Base-by-base conservation (phyloP, 2,113 vertebrate genomes). In the Pluvialis apricaria region DNA sequence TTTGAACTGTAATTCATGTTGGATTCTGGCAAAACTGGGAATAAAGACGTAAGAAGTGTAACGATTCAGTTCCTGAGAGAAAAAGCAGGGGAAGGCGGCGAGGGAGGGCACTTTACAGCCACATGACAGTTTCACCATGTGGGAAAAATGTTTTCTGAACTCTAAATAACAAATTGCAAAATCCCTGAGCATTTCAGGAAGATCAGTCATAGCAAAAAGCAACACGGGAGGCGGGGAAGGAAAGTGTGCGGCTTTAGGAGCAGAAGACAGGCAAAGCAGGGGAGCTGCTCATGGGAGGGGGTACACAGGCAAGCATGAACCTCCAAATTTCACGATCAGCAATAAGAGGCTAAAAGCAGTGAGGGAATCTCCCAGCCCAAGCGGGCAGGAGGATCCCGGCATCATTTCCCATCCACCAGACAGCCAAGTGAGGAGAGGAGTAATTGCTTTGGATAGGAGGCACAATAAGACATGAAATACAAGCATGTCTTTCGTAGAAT, bases 381-480 rank as follows among this genome's bases (percentile, higher is more conserved):
- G 15, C 1, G 2, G 26, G 22, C 55, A 66, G 55, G 58, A 80
- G 68, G 60, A 73, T 19, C 8, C 15, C 4, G 1, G 11, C 54
- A 65, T 54, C 36, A 9, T 55, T 73, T 73, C 58, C 81, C 62
- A 64, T 51, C n/a, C 47, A 36, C 60, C n/a, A n/a, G 24, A 54
- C 13, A 51, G 31, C 36, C 81, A 80, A 72, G 45, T 44, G 90
- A 88, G 34, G 85, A 81, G 64, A 32, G 85, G 86, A 83, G 66
- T 70, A 96, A 95, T 94, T 91, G 71, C 36, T 92, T 82, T 80
- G 92, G 81, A 66, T 85, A 75, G 61, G 65, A 96, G 72, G 81
- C 89, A 88, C 70, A 91, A 80, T 38, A 36, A 87, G 78, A 90
- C 91, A 68, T 92, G 88, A 97, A 93, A 94, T 93, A 94, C 75